Percentiles rank a stretch among this genome's conserved stretches.
Conservation (phyloP, 2,113 vertebrate species). For the Vidua macroura region DNA sequence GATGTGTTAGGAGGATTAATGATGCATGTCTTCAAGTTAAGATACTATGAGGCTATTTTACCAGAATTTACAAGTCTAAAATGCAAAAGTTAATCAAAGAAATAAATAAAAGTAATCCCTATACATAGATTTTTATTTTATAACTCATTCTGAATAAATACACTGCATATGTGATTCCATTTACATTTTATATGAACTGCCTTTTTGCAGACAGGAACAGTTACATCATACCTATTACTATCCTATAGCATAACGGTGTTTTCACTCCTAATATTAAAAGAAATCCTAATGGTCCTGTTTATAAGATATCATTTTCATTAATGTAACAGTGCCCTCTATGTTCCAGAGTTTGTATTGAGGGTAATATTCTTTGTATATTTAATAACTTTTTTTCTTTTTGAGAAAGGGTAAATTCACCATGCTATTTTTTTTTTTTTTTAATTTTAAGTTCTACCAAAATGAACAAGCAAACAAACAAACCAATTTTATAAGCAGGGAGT, state of each 20-base stretch:
- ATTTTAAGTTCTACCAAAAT: neutral
- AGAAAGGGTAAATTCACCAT: neutral
- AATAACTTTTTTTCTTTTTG: neutral
- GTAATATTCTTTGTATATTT: neutral
- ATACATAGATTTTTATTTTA: neutral
- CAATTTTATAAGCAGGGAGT: neutral
- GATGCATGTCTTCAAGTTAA: neutral
- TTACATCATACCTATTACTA: neutral
- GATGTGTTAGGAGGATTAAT: neutral
- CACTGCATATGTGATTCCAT: neutral
- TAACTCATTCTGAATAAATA: neutral
- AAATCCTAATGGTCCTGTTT: neutral
- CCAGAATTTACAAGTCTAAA: neutral
- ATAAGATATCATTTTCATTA: slow-evolving; percentile 50
- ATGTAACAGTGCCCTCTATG: slow-evolving; percentile 69
- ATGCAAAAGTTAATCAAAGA: neutral
- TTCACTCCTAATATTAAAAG: neutral
- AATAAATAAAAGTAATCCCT: neutral
- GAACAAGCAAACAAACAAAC: neutral
- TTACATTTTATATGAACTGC: neutral
- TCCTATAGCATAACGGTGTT: neutral
- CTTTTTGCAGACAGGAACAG: neutral
- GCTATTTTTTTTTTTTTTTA: neutral
- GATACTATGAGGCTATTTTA: neutral
- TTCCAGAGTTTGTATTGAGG: slow-evolving; percentile 35